Conservation (phyloP, 2,888 invertebrate genomes). For the Ernsta delagoae region DNA sequence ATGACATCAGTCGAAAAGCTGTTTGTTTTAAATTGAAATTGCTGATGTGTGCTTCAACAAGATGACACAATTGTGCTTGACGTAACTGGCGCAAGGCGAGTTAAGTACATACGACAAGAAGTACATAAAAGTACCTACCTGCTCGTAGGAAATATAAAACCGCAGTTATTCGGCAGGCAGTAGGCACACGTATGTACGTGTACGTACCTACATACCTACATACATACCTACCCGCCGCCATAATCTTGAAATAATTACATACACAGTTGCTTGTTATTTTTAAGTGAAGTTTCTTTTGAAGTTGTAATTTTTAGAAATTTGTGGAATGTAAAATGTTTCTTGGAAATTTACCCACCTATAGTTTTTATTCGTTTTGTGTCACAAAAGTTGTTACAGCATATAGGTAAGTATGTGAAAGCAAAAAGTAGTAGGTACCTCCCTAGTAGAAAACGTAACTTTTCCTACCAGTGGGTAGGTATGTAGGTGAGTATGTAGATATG, state of each 20-base stretch:
- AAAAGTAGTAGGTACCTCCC: background rate
- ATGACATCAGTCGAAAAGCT: too few relatives aligned
- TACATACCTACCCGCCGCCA: too few relatives aligned
- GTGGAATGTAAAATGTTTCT: conserved; percentile 19
- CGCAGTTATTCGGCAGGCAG: conserved; percentile 14
- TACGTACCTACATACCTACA: too few relatives aligned
- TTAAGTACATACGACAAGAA: conserved; percentile 7
- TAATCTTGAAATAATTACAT: conserved; percentile 34
- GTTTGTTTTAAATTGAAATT: too few relatives aligned
- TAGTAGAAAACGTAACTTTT: too few relatives aligned
- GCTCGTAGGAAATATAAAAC: conserved; percentile 4
- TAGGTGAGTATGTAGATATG: too few relatives aligned
- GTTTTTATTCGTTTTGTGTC: conserved; percentile 9
- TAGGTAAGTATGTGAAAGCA: background rate
- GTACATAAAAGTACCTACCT: too few relatives aligned
- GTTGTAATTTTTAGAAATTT: conserved; percentile 30
- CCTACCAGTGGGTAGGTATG: too few relatives aligned
- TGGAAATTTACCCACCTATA: background rate
- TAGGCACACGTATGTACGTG: too few relatives aligned
- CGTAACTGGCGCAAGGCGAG: background rate
- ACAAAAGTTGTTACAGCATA: conserved; percentile 2
- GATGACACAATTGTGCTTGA: background rate
- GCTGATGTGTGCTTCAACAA: background rate
- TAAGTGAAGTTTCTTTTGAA: conserved; percentile 33
- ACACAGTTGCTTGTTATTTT: conserved; percentile 36